Conservation (phyloP, 2,888 invertebrate genomes). For the Pristionchus entomophagus region DNA sequence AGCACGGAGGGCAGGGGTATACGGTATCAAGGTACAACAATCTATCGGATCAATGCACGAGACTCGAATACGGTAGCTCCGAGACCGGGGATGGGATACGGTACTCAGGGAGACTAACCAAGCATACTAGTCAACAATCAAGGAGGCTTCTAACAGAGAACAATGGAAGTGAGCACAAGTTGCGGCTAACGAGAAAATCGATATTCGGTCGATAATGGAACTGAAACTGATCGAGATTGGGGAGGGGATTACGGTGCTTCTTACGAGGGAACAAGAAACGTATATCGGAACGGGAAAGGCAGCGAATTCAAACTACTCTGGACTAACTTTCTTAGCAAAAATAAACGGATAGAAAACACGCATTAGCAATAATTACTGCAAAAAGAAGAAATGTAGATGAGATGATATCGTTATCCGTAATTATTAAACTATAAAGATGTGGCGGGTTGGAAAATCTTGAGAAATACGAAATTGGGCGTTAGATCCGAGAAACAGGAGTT, state of each 20-base stretch:
- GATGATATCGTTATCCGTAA: conserved; percentile 29
- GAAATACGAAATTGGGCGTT: conserved; percentile 24
- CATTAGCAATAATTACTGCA: conserved; percentile 31
- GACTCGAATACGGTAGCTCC: not conserved
- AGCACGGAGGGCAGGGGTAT: not conserved
- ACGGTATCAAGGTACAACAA: not conserved
- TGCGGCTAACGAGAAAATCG: not conserved
- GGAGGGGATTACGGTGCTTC: not conserved
- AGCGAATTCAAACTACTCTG: not conserved
- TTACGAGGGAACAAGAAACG: not conserved
- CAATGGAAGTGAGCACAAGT: conserved; percentile 22
- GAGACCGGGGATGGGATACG: not conserved
- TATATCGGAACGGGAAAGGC: not conserved
- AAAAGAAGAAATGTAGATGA: conserved; percentile 35
- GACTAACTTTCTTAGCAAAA: conserved; percentile 5
- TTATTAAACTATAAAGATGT: conserved; percentile 30
- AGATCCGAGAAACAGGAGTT: not conserved
- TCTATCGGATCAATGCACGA: not conserved
- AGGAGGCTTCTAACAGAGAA: conserved; percentile 34
- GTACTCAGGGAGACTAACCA: conserved; percentile 9
- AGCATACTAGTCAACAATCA: conserved; percentile 42
- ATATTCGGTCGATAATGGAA: not conserved
- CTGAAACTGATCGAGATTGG: not conserved
- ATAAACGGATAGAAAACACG: not conserved
- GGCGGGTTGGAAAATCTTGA: not conserved